Base-by-base conservation (phyloP, 2,113 vertebrate genomes). In the Brachionichthys hirsutus region DNA sequence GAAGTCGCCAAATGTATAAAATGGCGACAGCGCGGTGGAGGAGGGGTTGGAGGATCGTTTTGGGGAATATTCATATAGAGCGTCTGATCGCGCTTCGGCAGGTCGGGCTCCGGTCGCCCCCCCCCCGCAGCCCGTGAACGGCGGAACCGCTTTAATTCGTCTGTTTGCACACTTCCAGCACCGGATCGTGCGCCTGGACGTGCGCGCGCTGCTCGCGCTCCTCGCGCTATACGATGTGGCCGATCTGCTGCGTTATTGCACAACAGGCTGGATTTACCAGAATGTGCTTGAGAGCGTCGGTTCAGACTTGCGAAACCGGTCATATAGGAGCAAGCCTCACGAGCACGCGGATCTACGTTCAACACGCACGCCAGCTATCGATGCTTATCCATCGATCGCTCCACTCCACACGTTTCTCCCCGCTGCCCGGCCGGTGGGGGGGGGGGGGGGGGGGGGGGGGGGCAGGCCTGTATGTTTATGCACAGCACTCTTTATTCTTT, bases 1-100 rank as follows among this genome's bases (percentile, higher is more conserved):
- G 77, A 91, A 91, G 90, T 92, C 89, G 87, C 87, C 88, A 85
- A n/a, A 90, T 90, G 89, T 91, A 88, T 92, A 92, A 92, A 92
- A 92, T 92, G 91, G 91, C 91, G 91, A 92, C 91, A 92, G 89
- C 86, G 88, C n/a, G 87, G 89, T 85, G 81, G 86, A 86, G 88
- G 86, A 74, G 73, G 83, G 80, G 88, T 80, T 78, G 88, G 88
- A 83, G 82, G 85, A 74, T 75, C n/a, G n/a, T 89, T 42, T 82
- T 77, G 65, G 83, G 82, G 80, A 80, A 83, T 89, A 82, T 87
- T 84, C 68, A 82, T 80, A 67, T 75, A 68, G 85, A 84, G 77
- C 70, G 67, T 36, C 75, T 65, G 74, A 68, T 83, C 69, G 83
- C 45, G 42, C 62, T 69, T n/a, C 68, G 70, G 73, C 66, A 73